These are phyloP conservation scores for Podarcis raffonei DNA, from an alignment of 2,113 vertebrate species.

Conservation along the genomic window DNA sequence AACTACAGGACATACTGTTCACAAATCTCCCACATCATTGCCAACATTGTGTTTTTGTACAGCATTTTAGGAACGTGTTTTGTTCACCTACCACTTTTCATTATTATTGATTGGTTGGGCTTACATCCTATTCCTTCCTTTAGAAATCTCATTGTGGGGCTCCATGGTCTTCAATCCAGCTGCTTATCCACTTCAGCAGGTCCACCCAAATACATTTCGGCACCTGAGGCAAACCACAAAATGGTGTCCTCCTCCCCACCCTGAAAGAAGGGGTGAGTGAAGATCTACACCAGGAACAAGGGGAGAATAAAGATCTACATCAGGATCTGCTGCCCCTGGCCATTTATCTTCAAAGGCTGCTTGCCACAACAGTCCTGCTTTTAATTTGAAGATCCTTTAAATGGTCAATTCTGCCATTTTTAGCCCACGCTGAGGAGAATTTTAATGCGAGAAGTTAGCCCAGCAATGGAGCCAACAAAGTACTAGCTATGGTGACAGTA, in stretches of 20 bases:
- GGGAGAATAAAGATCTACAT: no score
- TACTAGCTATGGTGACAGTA: background rate
- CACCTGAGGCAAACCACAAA: no score
- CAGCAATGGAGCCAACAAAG: background rate
- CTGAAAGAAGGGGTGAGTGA: no score
- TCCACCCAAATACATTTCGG: no score
- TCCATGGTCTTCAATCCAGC: no score
- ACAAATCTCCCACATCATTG: background rate
- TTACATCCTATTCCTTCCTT: background rate
- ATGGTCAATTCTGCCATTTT: rapidly evolving
- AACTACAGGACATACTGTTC: background rate
- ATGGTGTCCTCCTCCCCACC: no score
- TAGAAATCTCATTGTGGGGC: background rate
- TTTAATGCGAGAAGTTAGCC: background rate
- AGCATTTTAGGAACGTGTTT: no score
- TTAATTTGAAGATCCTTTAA: background rate
- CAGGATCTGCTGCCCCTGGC: no score
- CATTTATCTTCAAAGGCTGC: no score
- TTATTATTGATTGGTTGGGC: background rate
- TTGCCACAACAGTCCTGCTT: background rate
- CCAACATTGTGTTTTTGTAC: no score
- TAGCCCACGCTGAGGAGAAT: background rate
- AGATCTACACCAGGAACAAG: no score
- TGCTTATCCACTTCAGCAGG: no score
- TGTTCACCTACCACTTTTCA: background rate